Evolutionary conservation across 2,888 invertebrate genomes (phyloP), one percentile per base, ranked within the genome.

Genomic region (Zelleria hepariella): DNA sequence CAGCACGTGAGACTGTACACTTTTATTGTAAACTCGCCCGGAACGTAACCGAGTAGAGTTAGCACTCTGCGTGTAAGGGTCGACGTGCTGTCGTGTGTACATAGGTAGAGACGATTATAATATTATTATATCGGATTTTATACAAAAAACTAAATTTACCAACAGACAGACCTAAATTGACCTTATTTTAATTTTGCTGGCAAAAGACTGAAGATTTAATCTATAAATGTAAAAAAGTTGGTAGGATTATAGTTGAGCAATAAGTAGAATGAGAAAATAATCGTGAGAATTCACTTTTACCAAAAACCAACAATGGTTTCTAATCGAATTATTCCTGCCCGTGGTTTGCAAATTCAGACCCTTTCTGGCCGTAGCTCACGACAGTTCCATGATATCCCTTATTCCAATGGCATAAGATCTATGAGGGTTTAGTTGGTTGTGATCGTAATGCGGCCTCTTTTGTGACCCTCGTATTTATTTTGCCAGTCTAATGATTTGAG

Each of bases 271-370:
- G n/a, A n/a, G n/a, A n/a, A 7, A 26, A 53, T 15, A 47, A 25
- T 57, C 42, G 23, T 24, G 6, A 15, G 23, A 5, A 57, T 24
- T 24, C 42, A n/a, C 47, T 48, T 57, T 57, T 24, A 42, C 32
- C 32, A 24, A 18, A 57, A 57, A 24, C 47, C 21, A 57, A 57
- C 57, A 57, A 57, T 57, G 48, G 57, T 32, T 32, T 10, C n/a
- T 18, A 57, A 57, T 57, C 47, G 57, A 57, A 57, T 57, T 57
- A 57, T 24, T 57, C 21, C 21, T 48, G 24, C 54, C 32, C 8
- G 10, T 32, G 54, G 54, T 25, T 26, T 24, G n/a, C 26, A 54
- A 10, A 25, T 54, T 10, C 25, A 3, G 2, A 49, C 18, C 1
- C 7, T 49, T 20, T n/a, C n/a, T n/a, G n/a, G 51, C 32, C 32